A percentile compares a stretch with the other conserved stretches of the same genome.
Conservation (phyloP, 2,113 vertebrate genomes). For the Nesoenas mayeri region DNA sequence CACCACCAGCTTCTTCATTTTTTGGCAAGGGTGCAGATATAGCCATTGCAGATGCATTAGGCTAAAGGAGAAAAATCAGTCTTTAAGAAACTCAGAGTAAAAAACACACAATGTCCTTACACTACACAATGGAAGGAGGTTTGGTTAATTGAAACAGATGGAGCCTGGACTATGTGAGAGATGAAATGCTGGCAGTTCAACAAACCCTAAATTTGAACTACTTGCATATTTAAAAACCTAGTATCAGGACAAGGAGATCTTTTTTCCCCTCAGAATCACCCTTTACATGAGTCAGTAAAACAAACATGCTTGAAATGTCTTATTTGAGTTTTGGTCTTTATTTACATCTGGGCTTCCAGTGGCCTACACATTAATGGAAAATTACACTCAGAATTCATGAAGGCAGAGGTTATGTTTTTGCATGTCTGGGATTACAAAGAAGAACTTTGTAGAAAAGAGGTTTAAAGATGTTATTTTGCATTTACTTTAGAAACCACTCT, state of each 20-base stretch:
- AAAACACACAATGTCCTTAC: background rate
- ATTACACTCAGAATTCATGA: background rate
- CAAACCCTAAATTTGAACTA: background rate
- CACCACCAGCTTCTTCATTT: too few species aligned
- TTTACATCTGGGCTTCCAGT: background rate
- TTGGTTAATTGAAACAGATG: background rate
- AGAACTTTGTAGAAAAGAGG: background rate
- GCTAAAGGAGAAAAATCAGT: background rate
- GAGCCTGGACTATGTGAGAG: background rate
- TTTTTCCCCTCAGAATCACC: background rate
- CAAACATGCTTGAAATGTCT: background rate
- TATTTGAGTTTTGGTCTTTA: background rate
- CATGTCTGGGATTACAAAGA: background rate
- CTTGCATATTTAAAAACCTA: background rate
- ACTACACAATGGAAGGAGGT: fast-evolving
- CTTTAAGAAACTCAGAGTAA: background rate
- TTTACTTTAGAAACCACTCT: background rate
- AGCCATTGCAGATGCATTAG: background rate
- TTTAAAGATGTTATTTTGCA: background rate
- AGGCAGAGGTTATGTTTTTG: background rate
- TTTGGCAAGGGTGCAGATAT: background rate
- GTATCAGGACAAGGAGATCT: background rate
- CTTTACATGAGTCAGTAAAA: background rate
- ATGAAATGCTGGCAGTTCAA: background rate
- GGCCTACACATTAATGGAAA: background rate